Evolutionary conservation across 2,113 vertebrate species (phyloP).

Genomic region (Neotragus pygmaeus): DNA sequence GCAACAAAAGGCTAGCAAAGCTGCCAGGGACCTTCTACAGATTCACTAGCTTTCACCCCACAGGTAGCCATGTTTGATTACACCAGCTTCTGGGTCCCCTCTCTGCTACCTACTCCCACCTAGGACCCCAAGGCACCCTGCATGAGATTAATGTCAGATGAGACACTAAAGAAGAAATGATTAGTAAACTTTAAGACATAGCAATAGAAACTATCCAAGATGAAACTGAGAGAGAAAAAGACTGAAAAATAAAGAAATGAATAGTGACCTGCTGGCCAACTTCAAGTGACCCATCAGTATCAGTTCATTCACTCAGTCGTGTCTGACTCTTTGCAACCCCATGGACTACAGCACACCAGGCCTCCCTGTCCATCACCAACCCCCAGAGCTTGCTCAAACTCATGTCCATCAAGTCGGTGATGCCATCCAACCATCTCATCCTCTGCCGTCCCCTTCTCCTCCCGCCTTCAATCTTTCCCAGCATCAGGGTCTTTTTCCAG

Average conservation of each 20-base stretch:
- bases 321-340: neutral
- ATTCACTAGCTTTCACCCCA: neutral
- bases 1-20: neutral
- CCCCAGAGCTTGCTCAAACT: neutral
- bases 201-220: neutral
- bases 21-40: neutral
- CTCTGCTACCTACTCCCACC: too few species aligned
- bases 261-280: neutral
- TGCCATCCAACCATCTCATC: neutral
- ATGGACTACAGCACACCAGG: neutral
- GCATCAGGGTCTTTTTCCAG: neutral
- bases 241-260: neutral
- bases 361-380: neutral
- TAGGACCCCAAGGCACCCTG: neutral
- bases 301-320: fast-evolving
- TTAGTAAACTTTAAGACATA: neutral
- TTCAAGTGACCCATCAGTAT: neutral
- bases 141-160: neutral
- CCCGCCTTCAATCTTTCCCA: neutral
- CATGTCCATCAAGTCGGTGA: fast-evolving
- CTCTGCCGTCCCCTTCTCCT: neutral
- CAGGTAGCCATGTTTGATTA: too few species aligned
- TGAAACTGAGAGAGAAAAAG: neutral
- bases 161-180: neutral
- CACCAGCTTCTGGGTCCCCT: neutral